Evolutionary conservation across 2,888 invertebrate genomes (phyloP).

Genomic region (Pomacea canaliculata): DNA sequence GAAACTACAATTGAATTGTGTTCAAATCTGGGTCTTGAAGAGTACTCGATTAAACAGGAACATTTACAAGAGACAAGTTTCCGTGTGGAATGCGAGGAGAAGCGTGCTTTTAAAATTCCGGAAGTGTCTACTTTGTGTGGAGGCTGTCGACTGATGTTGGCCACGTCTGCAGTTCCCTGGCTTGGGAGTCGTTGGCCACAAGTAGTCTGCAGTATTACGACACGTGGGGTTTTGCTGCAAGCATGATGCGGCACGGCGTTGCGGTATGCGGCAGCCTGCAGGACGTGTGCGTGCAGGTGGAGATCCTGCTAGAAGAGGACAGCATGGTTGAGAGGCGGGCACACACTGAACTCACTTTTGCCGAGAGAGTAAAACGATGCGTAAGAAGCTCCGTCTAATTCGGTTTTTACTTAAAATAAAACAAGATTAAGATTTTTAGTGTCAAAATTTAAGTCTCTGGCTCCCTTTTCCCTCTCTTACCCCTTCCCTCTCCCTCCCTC

Average conservation of each 20-base stretch:
- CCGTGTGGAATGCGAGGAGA: no score
- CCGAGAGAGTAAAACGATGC: slow-evolving; percentile 8
- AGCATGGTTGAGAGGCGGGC: slow-evolving; percentile 4
- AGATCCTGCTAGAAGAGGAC: slow-evolving; percentile 1
- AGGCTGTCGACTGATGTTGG: no score
- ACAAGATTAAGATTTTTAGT: background rate
- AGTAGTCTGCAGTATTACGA: no score
- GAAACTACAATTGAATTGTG: no score
- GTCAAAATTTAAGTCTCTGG: background rate
- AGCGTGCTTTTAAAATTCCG: no score
- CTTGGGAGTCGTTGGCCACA: no score
- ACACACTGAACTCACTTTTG: background rate
- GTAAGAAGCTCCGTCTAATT: slow-evolving; percentile 16
- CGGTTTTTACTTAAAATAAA: background rate
- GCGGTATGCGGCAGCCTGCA: slow-evolving; percentile 17
- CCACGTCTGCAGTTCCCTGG: no score
- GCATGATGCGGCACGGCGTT: background rate
- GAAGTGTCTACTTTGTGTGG: no score
- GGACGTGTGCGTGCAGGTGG: slow-evolving; percentile 8
- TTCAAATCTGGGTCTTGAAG: no score
- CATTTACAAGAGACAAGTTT: no score
- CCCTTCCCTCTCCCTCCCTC: background rate
- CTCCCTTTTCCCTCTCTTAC: slow-evolving; percentile 2
- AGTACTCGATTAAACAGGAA: no score
- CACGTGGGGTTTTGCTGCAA: no score